These are phyloP conservation scores for Megalopta genalis DNA, from an alignment of 1,140 invertebrate genomes.

Conservation along the genomic window DNA sequence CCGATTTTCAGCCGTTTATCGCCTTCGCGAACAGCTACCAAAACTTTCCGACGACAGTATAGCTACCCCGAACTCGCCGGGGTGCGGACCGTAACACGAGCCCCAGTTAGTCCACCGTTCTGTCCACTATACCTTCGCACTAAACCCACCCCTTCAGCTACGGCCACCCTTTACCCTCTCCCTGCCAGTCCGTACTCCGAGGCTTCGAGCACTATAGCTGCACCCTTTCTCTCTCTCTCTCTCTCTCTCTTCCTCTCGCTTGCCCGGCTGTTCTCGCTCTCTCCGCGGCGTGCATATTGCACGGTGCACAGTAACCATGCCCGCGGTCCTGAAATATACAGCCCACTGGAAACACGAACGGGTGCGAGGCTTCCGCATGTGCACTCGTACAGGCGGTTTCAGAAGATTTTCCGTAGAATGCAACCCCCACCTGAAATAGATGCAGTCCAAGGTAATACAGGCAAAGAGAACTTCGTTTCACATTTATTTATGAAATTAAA, in stretches of 20 bases:
- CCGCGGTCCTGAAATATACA: conserved; percentile 75
- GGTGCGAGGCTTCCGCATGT: conserved; percentile 30
- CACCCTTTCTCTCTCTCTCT: not conserved
- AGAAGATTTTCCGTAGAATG: not conserved
- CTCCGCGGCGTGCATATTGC: conserved; percentile 72
- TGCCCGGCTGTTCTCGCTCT: too few species aligned
- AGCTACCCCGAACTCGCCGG: conserved; percentile 68
- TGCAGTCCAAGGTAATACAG: too few species aligned
- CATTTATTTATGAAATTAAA: too few species aligned
- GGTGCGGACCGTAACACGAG: conserved; percentile 73
- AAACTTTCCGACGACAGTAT: conserved; percentile 48
- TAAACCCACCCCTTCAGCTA: conserved; percentile 52
- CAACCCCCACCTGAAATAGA: too few species aligned
- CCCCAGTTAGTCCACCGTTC: conserved; percentile 72
- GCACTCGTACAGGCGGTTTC: conserved; percentile 13
- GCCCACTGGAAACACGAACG: conserved; percentile 66
- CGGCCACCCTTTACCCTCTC: conserved; percentile 59
- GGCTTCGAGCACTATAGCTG: conserved; percentile 61
- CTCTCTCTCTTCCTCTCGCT: too few species aligned
- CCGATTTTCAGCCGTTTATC: conserved; percentile 43
- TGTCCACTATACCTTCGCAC: conserved; percentile 69
- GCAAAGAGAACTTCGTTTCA: too few species aligned
- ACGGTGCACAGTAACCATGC: conserved; percentile 74
- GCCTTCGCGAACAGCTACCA: conserved; percentile 12
- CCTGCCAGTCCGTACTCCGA: conserved; percentile 43